Percentiles rank a stretch among this genome's conserved stretches.
These are phyloP conservation scores for Drosophila anomalata DNA, from an alignment of 2,888 invertebrate genomes.

Conservation along the genomic window DNA sequence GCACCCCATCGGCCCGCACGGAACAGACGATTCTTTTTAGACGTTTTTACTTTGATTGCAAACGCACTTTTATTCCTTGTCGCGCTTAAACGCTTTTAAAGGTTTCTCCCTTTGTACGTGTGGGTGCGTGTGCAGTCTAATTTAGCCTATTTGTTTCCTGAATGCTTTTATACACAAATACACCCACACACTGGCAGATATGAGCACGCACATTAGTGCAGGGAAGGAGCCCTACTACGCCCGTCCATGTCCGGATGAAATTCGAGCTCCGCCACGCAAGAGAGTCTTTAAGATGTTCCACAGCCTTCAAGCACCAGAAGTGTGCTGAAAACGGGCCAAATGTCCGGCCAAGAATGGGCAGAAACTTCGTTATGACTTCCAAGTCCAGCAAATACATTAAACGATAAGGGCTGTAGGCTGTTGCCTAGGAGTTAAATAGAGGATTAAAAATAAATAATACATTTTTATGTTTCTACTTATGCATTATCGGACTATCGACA, in stretches of 20 bases:
- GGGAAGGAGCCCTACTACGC: slow-evolving; percentile 15
- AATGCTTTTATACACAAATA: slow-evolving; percentile 57
- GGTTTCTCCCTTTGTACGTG: slow-evolving; percentile 22
- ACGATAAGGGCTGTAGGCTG: too few species aligned
- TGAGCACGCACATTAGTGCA: background rate
- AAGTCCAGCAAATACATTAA: too few species aligned
- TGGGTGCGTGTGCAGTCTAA: slow-evolving; percentile 51
- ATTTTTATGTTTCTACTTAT: too few species aligned
- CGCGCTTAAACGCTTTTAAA: slow-evolving; percentile 72
- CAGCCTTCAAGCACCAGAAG: background rate
- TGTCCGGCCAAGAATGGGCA: too few species aligned
- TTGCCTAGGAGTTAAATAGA: too few species aligned
- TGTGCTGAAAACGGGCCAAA: background rate
- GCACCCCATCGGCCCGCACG: background rate
- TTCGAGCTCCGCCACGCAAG: slow-evolving; percentile 25
- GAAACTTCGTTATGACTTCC: too few species aligned
- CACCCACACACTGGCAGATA: slow-evolving; percentile 7
- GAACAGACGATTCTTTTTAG: slow-evolving; percentile 14
- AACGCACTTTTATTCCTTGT: slow-evolving; percentile 72
- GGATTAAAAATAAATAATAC: too few species aligned
- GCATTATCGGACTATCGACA: too few species aligned
- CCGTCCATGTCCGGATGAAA: slow-evolving; percentile 21
- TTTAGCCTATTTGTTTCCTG: slow-evolving; percentile 72
- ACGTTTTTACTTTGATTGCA: slow-evolving; percentile 73
- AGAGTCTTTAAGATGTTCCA: slow-evolving; percentile 21